Conservation (phyloP, 2,797 vertebrate genomes). For the Melanogrammus aeglefinus region DNA sequence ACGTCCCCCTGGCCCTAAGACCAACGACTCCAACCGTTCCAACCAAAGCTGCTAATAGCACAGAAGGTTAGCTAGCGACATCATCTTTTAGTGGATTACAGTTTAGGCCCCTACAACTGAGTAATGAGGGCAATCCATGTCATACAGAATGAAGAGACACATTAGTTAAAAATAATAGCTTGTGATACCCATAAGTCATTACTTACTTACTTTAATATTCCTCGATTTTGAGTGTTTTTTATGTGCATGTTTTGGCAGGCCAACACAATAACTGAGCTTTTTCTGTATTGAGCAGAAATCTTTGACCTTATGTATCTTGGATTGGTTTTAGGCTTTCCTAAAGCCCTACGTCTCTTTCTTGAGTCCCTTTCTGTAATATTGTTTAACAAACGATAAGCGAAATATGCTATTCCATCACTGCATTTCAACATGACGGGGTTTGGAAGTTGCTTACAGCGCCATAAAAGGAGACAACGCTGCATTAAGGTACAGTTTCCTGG, state of each 20-base stretch:
- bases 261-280: not conserved
- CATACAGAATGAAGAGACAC: not conserved
- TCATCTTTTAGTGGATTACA: not conserved
- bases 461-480: constrained; percentile 64
- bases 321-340: constrained; percentile 33
- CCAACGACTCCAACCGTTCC: not conserved
- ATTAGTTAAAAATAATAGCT: not conserved
- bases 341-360: constrained; percentile 18
- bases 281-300: not conserved
- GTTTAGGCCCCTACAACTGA: not conserved
- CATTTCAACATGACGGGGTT: constrained; percentile 46
- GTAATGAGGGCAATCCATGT: not conserved
- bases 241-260: not conserved
- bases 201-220: not conserved
- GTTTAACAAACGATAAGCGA: constrained; percentile 56
- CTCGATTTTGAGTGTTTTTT: not conserved
- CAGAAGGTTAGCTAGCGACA: not conserved
- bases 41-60: not conserved
- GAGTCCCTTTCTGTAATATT: not conserved
- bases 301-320: constrained; percentile 11
- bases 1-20: not conserved
- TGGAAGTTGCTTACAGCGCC: constrained; percentile 48
- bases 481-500: constrained; percentile 58
- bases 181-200: not conserved
- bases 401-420: constrained; percentile 48